Conservation (phyloP, 2,113 vertebrate genomes). For the Pungitius pungitius region DNA sequence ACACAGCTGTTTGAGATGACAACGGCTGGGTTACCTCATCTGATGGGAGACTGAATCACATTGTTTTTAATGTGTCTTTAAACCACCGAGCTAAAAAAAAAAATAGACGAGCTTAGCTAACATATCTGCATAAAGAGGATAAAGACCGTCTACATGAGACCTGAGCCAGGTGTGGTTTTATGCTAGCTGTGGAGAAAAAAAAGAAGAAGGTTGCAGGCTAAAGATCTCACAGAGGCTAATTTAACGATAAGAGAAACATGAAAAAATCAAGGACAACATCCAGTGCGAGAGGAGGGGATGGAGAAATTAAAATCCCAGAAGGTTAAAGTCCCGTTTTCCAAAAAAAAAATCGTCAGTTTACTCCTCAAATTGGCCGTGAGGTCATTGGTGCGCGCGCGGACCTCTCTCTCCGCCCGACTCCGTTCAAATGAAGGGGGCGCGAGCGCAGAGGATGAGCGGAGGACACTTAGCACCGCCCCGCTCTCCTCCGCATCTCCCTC, state of each 20-base stretch:
- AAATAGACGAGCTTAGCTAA: too few species aligned
- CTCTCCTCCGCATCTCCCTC: slow-evolving; percentile 56
- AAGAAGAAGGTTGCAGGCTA: background rate
- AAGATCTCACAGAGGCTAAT: background rate
- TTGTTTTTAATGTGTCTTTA: background rate
- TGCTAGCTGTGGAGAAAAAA: background rate
- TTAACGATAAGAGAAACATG: background rate
- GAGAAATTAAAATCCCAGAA: slow-evolving; percentile 22
- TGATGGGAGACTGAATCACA: background rate
- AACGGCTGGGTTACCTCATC: slow-evolving; percentile 38
- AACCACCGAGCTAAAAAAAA: too few species aligned
- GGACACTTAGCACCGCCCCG: slow-evolving; percentile 63
- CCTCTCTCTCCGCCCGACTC: background rate
- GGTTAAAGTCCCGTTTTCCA: slow-evolving; percentile 2
- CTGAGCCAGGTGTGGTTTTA: slow-evolving; percentile 46
- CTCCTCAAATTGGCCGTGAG: slow-evolving; percentile 9
- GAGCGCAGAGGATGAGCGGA: slow-evolving; percentile 57
- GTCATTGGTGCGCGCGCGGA: slow-evolving; percentile 3
- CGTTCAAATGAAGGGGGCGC: slow-evolving; percentile 30
- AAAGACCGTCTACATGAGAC: slow-evolving; percentile 20
- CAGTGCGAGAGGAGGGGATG: background rate
- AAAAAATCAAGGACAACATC: slow-evolving; percentile 28
- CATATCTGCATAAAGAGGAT: background rate
- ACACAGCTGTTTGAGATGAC: slow-evolving; percentile 62
- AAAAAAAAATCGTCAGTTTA: background rate